A percentile compares a stretch with the other conserved stretches of the same genome.
Conservation (phyloP, 2,797 vertebrate genomes). For the Tragopan temminckii region DNA sequence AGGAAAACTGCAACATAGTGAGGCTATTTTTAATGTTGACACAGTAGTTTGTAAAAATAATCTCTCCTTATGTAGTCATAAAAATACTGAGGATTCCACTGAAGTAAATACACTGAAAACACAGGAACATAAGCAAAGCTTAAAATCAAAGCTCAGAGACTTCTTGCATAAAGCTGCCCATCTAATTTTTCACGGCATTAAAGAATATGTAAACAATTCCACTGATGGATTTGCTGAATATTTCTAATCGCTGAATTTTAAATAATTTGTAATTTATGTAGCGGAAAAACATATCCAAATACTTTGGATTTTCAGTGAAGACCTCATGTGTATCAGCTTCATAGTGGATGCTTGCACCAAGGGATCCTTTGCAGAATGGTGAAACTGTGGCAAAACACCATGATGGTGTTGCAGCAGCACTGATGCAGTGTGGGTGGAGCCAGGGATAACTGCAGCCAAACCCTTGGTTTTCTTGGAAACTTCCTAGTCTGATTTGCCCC, state of each 20-base stretch:
- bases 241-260: not conserved
- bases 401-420: no score
- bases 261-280: not conserved
- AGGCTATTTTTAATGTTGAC: slow-evolving; percentile 38
- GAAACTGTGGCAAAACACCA: not conserved
- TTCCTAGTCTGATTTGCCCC: no score
- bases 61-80: slow-evolving; percentile 39
- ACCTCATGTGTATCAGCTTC: no score
- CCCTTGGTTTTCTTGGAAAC: no score
- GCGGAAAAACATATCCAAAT: not conserved
- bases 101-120: not conserved
- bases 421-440: no score
- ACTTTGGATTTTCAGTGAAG: no score
- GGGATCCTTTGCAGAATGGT: no score
- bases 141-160: not conserved
- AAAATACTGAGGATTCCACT: not conserved
- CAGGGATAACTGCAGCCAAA: no score
- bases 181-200: not conserved
- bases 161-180: not conserved
- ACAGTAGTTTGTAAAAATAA: slow-evolving; percentile 8
- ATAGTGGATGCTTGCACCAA: no score
- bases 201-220: not conserved
- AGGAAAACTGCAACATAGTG: not conserved
- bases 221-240: not conserved
- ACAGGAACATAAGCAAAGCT: not conserved